Evolutionary conservation across 1,140 invertebrate species (phyloP), one percentile per base, ranked within the genome.

Genomic region (Pectinophora gossypiella): DNA sequence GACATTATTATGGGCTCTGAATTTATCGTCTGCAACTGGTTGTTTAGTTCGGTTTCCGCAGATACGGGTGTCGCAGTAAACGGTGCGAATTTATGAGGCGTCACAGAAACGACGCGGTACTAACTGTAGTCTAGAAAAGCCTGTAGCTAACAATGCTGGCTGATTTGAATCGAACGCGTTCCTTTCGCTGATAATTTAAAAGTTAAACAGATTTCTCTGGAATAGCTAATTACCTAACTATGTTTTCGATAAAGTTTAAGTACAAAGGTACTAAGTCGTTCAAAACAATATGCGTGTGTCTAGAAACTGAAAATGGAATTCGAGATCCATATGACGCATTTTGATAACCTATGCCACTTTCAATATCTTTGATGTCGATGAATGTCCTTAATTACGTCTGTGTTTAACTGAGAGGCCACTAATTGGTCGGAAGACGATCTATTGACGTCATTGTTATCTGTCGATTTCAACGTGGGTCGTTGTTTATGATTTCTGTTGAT

Each of bases 381-480:
- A 40, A 40, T 40, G 36, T 40, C 3, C 16, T 15, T 40, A 40
- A 40, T 40, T 40, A 18, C 16, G 13, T 40, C 10, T 40, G 13
- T n/a, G 27, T 32, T 15, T 40, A 27, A 6, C 36, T 15, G 7
- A 15, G 36, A n/a, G 27, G 27, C 9, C 36, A 2, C 5, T 40
- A 18, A 40, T 40, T 40, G n/a, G 36, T 13, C 16, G 6, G 16
- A 9, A 40, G 13, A 40, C 36, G 36, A 7, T 40, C 13, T 15
- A 40, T 40, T 40, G 36, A 40, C 36, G 36, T 40, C 36, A 40
- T 15, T 40, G 36, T 18, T 40, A 40, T 40, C 36, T 32, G n/a
- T 32, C 27, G n/a, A 3, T n/a, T 12, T 12, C 27, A 32, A 32
- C 27, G 27, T n/a, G 6, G 27, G 9, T 32, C 27, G 27, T 32